Base-by-base conservation (phyloP, 2,113 vertebrate species). In the Coryphaenoides rupestris region DNA sequence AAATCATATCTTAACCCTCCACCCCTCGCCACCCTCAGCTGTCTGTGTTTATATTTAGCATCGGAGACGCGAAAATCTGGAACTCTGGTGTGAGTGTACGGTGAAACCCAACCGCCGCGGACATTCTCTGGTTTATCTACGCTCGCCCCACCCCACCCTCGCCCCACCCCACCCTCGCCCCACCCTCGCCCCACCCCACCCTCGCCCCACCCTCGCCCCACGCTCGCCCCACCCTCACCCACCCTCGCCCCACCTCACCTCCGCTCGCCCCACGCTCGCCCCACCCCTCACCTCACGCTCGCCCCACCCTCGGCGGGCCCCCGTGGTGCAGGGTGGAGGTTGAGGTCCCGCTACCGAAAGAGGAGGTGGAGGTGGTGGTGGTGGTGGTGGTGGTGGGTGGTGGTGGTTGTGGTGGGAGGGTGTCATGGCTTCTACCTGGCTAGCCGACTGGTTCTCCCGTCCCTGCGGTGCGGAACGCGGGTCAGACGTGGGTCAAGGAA, bases 41-140 rank as follows among this genome's bases (percentile, higher is more conserved):
- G 86, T 81, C 84, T 63, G n/a, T 80, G 79, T 84, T 87, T 90
- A 87, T 89, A 83, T 86, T 88, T 88, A 86, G 85, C 72, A 59
- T 81, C 61, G 53, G 72, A 74, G 65, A 58, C 66, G 55, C 14
- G 21, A 15, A 5, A 13, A 55, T 24, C 19, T 72, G 73, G 77
- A 61, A 73, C 71, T 55, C 56, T 59, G 68, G 84, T 79, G 70
- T 79, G 66, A 56, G 22, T 70, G 76, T 77, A 60, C 73, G 28
- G 7, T 68, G 77, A 83, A 82, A 85, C 63, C 15, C 66, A 75
- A 80, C 55, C 72, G 72, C 69, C 22, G 26, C 47, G 61, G 58
- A 57, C 54, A 5, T 73, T 81, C 76, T 62, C 65, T 60, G 59
- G 52, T 68, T 55, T 10, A 57, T 50, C n/a, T 13, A 50, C 47